Evolutionary conservation across 2,113 vertebrate genomes (phyloP).

Genomic region (Coptodon rendalli): DNA sequence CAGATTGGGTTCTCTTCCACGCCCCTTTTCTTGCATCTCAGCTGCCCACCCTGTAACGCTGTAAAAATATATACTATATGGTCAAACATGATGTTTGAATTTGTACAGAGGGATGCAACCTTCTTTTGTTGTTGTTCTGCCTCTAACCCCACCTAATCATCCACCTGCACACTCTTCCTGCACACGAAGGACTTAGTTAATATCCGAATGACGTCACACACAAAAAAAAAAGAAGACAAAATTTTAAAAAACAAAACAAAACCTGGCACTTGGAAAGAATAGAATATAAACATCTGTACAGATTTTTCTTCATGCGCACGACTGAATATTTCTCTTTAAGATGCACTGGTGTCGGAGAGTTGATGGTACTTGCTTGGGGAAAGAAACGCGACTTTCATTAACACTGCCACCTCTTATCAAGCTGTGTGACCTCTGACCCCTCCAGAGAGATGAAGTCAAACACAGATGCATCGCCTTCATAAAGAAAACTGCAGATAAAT

Average conservation of each 20-base stretch:
- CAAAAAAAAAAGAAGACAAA: neutral
- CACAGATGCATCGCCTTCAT: neutral
- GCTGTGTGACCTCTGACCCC: neutral
- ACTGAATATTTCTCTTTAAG: constrained; percentile 52
- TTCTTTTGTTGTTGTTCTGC: neutral
- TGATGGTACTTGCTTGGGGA: neutral
- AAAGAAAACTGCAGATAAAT: constrained; percentile 53
- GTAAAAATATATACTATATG: constrained; percentile 70
- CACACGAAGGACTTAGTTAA: constrained; percentile 46
- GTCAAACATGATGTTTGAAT: constrained; percentile 37
- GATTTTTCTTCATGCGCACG: constrained; percentile 65
- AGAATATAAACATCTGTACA: constrained; percentile 73
- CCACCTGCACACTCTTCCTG: neutral
- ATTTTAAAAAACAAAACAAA: neutral
- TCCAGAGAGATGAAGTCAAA: neutral
- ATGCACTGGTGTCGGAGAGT: constrained; percentile 44
- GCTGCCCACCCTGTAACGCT: constrained; percentile 13
- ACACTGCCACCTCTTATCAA: neutral
- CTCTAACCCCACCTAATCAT: neutral
- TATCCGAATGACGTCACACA: constrained; percentile 62
- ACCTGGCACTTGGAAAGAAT: constrained; percentile 71
- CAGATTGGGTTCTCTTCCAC: constrained; percentile 9
- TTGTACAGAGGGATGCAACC: constrained; percentile 52
- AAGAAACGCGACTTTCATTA: constrained; percentile 4
- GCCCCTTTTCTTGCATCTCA: constrained; percentile 5